phyloP scores from a whole-genome alignment of 2,888 invertebrate species.

The Sepioteuthis lessoniana region DNA sequence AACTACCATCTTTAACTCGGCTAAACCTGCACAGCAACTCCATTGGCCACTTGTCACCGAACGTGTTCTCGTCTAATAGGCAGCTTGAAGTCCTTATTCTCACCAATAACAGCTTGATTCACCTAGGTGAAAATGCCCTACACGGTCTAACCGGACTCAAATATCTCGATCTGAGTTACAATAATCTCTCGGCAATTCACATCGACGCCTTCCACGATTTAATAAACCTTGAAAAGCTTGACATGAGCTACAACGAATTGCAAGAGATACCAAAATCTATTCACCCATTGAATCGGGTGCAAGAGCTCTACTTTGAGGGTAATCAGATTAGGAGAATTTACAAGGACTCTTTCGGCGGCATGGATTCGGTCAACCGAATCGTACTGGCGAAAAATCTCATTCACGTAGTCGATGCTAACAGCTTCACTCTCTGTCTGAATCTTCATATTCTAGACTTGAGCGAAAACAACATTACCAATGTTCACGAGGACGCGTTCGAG shows the following conservation, averaged over 20 bases:
- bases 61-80: background rate
- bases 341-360: constrained; percentile 12
- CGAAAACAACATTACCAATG: constrained; percentile 24
- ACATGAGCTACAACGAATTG: constrained; percentile 41
- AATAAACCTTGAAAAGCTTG: constrained; percentile 35
- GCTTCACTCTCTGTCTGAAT: constrained; percentile 34
- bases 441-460: background rate
- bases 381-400: constrained; percentile 1
- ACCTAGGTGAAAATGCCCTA: constrained; percentile 56
- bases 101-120: constrained; percentile 56
- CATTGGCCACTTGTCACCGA: background rate
- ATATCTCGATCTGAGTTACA: constrained; percentile 53
- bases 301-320: constrained; percentile 37
- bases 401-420: background rate
- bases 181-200: constrained; percentile 49
- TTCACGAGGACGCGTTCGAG: constrained; percentile 47
- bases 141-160: constrained; percentile 52
- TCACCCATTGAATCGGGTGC: background rate
- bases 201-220: constrained; percentile 44
- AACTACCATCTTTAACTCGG: background rate
- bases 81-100: constrained; percentile 56
- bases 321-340: constrained; percentile 37
- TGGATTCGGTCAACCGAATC: constrained; percentile 39
- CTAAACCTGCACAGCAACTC: constrained; percentile 24
- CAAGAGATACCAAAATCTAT: constrained; percentile 35